Evolutionary conservation across 2,113 vertebrate genomes (phyloP), one percentile per base, ranked within the genome.

Genomic region (Callithrix jacchus): DNA sequence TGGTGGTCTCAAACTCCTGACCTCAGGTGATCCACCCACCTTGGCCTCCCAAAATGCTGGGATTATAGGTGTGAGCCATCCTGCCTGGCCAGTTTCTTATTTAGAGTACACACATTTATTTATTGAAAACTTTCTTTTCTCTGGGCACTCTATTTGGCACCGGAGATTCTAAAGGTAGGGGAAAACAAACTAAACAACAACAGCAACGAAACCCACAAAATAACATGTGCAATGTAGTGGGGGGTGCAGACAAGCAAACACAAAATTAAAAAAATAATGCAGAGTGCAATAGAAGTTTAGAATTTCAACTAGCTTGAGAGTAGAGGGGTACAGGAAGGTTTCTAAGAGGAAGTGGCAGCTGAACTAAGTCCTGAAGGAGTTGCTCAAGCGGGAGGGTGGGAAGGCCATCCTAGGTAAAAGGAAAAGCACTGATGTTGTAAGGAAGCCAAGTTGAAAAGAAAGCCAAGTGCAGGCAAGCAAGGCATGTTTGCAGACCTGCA

Each of bases 381-480:
- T 68, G 32, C 6, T 92, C 17, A 64, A 42, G 40, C 2, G 3
- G 17, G 73, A 88, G 71, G 52, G 40, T n/a, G 54, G 54, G 49
- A 81, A 82, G 54, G 9, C 30, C n/a, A 70, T 37, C 23, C 14
- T 17, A 64, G 20, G 25, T 9, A 35, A 61, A 64, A 66, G 71
- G 14, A 86, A 84, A 3, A 56, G 52, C 27, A 64, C 13, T 32
- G 30, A 64, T 32, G 61, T 64, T 64, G 61, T 32, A 64, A 32
- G 5, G 61, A 64, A 64, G 27, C 27, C 61, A 32, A 14, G 12
- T 32, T 6, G 61, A 40, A 76, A n/a, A 61, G 42, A 83, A 52
- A 54, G n/a, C 17, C 35, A 61, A 14, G 13, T 10, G 2, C 0
- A 11, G 6, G 76, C n/a, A 8, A 74, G 11, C 2, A 4, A 12